Conservation (phyloP, 2,888 invertebrate species). For the Melieria omissa region DNA sequence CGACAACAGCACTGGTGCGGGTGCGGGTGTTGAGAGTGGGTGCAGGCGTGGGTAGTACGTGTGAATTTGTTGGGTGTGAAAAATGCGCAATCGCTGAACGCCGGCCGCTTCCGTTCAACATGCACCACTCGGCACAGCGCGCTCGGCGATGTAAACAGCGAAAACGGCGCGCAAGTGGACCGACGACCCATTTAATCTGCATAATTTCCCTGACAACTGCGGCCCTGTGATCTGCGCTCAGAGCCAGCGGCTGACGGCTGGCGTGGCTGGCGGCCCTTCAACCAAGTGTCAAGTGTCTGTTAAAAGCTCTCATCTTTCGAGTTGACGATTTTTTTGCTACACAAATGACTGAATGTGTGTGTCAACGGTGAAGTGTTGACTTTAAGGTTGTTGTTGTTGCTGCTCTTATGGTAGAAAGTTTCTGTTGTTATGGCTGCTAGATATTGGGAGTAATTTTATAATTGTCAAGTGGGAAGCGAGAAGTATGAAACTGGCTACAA, state of each 20-base stretch:
- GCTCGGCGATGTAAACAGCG: no score
- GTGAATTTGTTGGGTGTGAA: conserved; percentile 34
- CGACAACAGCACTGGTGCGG: background rate
- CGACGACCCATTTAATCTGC: conserved; percentile 57
- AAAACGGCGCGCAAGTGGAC: conserved; percentile 43
- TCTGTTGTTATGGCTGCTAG: no score
- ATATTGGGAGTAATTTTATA: no score
- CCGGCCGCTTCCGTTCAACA: no score
- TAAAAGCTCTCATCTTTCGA: conserved; percentile 48
- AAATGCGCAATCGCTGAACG: no score
- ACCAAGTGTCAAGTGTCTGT: conserved; percentile 55
- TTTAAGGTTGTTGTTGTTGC: conserved; percentile 33
- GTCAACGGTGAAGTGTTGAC: conserved; percentile 40
- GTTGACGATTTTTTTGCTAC: conserved; percentile 16
- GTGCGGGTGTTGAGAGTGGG: background rate
- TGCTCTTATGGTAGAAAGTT: no score
- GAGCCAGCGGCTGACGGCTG: conserved; percentile 40
- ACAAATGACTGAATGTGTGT: no score
- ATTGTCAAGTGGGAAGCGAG: no score
- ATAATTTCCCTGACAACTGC: conserved; percentile 49
- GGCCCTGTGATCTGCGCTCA: conserved; percentile 26
- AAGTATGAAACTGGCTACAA: no score
- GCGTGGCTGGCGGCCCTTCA: conserved; percentile 44
- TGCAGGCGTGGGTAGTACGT: conserved; percentile 12
- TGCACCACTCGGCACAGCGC: no score